Evolutionary conservation across 1,140 invertebrate species (phyloP), one percentile per base, ranked within the genome.

Genomic region (Aphidius gifuensis): DNA sequence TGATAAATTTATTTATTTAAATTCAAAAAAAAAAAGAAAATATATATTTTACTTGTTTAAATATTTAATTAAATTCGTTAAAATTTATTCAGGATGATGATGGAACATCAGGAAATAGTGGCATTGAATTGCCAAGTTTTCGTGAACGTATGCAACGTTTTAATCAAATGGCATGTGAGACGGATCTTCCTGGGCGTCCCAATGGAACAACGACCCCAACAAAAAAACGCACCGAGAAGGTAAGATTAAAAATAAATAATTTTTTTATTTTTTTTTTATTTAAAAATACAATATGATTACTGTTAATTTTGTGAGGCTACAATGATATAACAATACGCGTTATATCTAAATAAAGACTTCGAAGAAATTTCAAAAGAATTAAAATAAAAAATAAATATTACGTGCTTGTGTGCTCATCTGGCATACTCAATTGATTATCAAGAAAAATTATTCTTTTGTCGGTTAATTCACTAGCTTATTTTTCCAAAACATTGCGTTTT

Each of bases 61-160:
- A 60, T 68, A 61, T 47, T 60, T n/a, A 49, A 49, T 16, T 7
- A 23, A n/a, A 7, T 9, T 16, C 16, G 11, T 49, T n/a, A 49
- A 49, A 7, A 49, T n/a, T 49, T 16, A 72, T 74, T 65, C 70
- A 81, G 79, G 77, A 81, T 58, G 74, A 80, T 69, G 79, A 77
- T 61, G 62, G 66, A 61, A 42, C 58, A 9, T 40, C 56, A 3
- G 64, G 69, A 59, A 75, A 69, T 72, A 70, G 68, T 54, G 68
- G 67, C 39, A 73, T 76, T 16, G 80, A 82, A 66, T 76, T 88
- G 68, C 87, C 95, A 64, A 94, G 92, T 66, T 93, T 97, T 5
- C 93, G 92, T 74, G 94, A 97, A 77, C 84, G 92, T 64, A 94
- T 92, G 71, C 89, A 94, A 81, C 93, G 93, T 76, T 94, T 97